Conservation (phyloP, 2,888 invertebrate genomes). For the Caradrina clavipalpis region DNA sequence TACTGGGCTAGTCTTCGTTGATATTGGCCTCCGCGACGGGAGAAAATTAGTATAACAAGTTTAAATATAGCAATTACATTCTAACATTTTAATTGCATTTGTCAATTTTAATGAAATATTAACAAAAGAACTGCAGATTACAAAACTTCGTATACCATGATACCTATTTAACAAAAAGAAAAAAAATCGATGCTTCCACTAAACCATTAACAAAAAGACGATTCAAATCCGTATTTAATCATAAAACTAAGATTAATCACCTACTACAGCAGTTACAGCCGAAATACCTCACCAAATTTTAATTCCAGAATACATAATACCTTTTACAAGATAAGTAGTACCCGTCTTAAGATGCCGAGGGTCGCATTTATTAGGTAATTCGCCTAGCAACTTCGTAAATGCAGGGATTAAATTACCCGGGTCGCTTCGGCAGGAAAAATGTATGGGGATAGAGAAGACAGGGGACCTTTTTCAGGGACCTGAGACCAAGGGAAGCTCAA, state of each 20-base stretch:
- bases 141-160: neutral
- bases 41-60: too few species aligned
- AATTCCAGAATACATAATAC: constrained; percentile 60
- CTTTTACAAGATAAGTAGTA: constrained; percentile 66
- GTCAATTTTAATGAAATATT: too few species aligned
- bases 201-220: neutral
- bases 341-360: constrained; percentile 64
- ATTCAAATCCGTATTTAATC: neutral
- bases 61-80: too few species aligned
- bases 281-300: constrained; percentile 56
- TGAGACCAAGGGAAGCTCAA: constrained; percentile 60
- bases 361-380: constrained; percentile 72
- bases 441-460: constrained; percentile 65
- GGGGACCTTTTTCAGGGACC: constrained; percentile 31
- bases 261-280: constrained; percentile 33
- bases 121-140: too few species aligned
- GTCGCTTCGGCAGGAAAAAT: constrained; percentile 72
- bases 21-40: too few species aligned
- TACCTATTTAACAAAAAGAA: neutral
- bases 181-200: neutral
- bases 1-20: too few species aligned
- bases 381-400: constrained; percentile 68
- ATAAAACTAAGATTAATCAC: constrained; percentile 29
- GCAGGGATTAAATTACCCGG: constrained; percentile 74
- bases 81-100: too few species aligned